Base-by-base conservation (phyloP, 1,140 invertebrate genomes). In the Atopsyche davidsoni region DNA sequence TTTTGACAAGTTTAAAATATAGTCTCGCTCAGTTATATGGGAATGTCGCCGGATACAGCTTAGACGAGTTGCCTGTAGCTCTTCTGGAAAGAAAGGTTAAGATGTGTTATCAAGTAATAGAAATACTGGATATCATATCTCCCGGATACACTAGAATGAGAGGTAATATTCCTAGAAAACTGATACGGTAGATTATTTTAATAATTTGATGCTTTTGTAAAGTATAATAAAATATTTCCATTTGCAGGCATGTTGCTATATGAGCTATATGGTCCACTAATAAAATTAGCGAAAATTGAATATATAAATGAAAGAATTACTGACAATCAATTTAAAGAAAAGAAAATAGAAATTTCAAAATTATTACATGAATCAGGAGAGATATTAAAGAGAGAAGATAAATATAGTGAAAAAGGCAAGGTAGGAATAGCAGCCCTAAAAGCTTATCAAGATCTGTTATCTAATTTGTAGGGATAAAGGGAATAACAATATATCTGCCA, bases 21-120 rank as follows among this genome's bases (percentile, higher is more conserved):
- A 76, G 80, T 11, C 70, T 90, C 17, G 79, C 79, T 9, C 85
- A 89, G 63, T 66, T 87, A 60, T 89, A 89, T 59, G 87, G 87
- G 0, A 79, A 85, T 35, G 76, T 82, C 0, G 73, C 80, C 38
- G 84, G 80, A 19, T 89, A 85, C 59, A 68, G 75, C 16, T 67
- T 88, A 44, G 80, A 85, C 45, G 81, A 89, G 59, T 64, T 90
- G 36, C 79, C 83, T 0, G 78, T 85, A 62, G 60, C 86, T 2
- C 68, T 86, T 44, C 67, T 90, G 22, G 81, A 89, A 61, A 73
- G 85, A 21, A 92, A 91, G 70, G 75, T 81, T 0, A 79, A 86
- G 3, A 69, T 87, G 36, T 89, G 87, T 53, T 70, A 75, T 4
- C 68, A 83, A 10, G 62, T 90, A 0, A 64, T 91, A 7, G 69